Conservation (phyloP, 1,140 invertebrate genomes). For the Aphaenogaster ashmeadi region DNA sequence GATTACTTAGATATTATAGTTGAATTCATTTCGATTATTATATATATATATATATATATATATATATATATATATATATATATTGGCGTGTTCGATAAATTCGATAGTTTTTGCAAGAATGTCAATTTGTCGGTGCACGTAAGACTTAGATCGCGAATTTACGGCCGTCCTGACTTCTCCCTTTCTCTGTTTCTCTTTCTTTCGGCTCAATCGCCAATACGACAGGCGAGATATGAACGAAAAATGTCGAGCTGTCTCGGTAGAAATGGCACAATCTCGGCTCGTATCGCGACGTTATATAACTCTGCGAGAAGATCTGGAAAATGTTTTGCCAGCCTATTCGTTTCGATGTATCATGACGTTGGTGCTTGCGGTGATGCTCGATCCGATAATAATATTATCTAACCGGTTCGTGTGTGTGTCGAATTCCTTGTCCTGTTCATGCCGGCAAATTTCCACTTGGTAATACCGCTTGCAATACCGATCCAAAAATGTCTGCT, state of each 20-base stretch:
- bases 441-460: background rate
- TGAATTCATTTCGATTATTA: background rate
- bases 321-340: slow-evolving; percentile 26
- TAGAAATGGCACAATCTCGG: slow-evolving; percentile 17
- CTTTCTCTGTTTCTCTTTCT: slow-evolving; percentile 34
- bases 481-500: background rate
- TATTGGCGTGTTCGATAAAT: background rate
- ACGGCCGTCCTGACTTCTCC: background rate
- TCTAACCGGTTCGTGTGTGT: background rate
- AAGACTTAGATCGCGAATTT: slow-evolving; percentile 27
- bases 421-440: background rate
- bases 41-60: background rate
- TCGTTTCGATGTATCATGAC: slow-evolving; percentile 7
- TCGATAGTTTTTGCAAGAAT: background rate
- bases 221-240: slow-evolving; percentile 44
- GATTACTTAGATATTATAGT: background rate
- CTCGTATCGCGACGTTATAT: background rate
- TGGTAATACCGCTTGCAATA: background rate
- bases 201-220: slow-evolving; percentile 27
- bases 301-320: background rate
- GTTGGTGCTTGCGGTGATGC: background rate
- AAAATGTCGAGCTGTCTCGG: slow-evolving; percentile 35
- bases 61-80: background rate
- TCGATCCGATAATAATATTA: slow-evolving; percentile 22
- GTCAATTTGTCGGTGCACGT: slow-evolving; percentile 25